Evolutionary conservation across 2,113 vertebrate species (phyloP).

Genomic region (Alosa alosa): DNA sequence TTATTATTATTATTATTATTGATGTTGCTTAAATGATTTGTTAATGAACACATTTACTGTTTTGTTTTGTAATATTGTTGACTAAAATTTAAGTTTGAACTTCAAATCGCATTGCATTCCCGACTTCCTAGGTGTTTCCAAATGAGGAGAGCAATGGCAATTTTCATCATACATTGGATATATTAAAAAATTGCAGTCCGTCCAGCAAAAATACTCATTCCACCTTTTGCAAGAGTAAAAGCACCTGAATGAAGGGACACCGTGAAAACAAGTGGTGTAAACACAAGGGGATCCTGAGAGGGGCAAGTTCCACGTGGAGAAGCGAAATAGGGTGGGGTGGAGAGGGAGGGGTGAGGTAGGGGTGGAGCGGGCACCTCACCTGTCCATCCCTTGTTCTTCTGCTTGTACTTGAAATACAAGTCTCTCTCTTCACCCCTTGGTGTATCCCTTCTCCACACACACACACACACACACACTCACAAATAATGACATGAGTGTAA

Average conservation of each 20-base stretch:
- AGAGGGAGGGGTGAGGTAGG: slow-evolving; percentile 19
- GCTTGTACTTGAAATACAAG: neutral
- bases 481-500: neutral
- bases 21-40: slow-evolving; percentile 23
- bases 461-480: slow-evolving; percentile 27
- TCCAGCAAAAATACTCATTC: neutral
- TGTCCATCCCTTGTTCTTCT: slow-evolving; percentile 7
- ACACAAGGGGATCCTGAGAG: slow-evolving; percentile 57
- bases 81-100: slow-evolving; percentile 23
- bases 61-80: slow-evolving; percentile 49
- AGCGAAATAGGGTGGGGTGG: slow-evolving; percentile 40
- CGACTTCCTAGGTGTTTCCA: neutral
- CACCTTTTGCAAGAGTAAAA: neutral
- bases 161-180: neutral
- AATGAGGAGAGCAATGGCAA: neutral
- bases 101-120: neutral
- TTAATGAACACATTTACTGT: slow-evolving; percentile 28
- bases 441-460: neutral
- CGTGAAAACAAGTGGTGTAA: slow-evolving; percentile 44
- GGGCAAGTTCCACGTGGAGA: slow-evolving; percentile 64
- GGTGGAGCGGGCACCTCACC: slow-evolving; percentile 26
- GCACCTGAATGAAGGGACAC: neutral
- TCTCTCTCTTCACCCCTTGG: neutral
- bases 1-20: slow-evolving; percentile 48
- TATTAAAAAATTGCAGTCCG: slow-evolving; percentile 24